Evolutionary conservation across 2,113 vertebrate genomes (phyloP).

Genomic region (Dipodomys stephensi): DNA sequence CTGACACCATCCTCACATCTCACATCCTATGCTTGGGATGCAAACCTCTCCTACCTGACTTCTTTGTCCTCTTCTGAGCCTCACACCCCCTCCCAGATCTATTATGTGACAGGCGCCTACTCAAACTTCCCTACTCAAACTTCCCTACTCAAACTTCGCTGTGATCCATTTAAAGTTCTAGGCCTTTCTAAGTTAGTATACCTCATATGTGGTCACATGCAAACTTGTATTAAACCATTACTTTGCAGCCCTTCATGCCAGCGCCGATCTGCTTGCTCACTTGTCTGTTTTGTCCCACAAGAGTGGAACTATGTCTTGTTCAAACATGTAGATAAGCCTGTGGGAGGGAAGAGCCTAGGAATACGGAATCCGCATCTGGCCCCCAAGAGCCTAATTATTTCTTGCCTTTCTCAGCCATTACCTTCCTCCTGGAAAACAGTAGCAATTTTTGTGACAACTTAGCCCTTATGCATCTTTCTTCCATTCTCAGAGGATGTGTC

Average conservation of each 20-base stretch:
- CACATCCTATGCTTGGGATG: background rate
- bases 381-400: background rate
- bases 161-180: background rate
- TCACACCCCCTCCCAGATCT: background rate
- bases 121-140: background rate
- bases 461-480: background rate
- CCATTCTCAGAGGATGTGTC: background rate
- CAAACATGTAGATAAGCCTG: background rate
- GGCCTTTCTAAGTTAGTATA: background rate
- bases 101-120: rapidly evolving
- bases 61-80: no score
- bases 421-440: background rate
- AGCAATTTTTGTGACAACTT: background rate
- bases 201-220: background rate
- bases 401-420: background rate
- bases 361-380: background rate
- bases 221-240: background rate
- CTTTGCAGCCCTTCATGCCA: background rate
- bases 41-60: background rate
- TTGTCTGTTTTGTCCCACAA: background rate
- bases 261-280: background rate
- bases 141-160: background rate
- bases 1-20: background rate
- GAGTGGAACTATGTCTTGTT: background rate
- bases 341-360: background rate